Conservation (phyloP, 1,140 invertebrate genomes). For the Diachasmimorpha longicaudata region DNA sequence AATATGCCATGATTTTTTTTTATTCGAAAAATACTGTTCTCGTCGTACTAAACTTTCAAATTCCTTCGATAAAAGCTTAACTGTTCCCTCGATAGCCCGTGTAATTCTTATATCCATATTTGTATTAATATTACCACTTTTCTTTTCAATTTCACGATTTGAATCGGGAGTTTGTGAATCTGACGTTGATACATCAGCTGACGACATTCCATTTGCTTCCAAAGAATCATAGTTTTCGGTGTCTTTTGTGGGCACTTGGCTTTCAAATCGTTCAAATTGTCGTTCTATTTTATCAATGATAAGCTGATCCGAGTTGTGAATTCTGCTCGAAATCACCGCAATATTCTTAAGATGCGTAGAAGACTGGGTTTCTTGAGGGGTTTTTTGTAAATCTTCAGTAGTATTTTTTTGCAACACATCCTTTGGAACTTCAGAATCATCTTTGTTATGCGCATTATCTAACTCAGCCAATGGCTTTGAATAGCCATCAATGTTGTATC, state of each 20-base stretch:
- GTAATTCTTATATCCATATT: conserved; percentile 51
- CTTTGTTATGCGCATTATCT: conserved; percentile 19
- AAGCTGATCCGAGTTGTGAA: neutral
- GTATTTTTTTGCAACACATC: neutral
- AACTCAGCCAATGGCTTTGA: conserved; percentile 22
- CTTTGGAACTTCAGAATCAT: neutral
- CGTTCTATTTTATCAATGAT: neutral
- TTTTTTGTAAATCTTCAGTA: neutral
- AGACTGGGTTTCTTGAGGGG: neutral
- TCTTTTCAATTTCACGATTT: conserved; percentile 16
- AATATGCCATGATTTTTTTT: conserved; percentile 34
- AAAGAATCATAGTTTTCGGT: conserved; percentile 50
- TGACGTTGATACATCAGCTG: conserved; percentile 19
- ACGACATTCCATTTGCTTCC: conserved; percentile 34
- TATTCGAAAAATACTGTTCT: conserved; percentile 50
- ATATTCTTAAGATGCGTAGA: neutral
- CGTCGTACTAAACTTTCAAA: conserved; percentile 54
- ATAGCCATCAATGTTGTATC: conserved; percentile 39
- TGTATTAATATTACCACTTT: conserved; percentile 27
- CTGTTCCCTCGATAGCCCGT: conserved; percentile 55
- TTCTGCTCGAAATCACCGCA: neutral
- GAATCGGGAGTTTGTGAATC: conserved; percentile 24
- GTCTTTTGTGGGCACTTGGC: conserved; percentile 48
- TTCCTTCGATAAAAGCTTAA: conserved; percentile 55
- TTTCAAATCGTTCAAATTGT: conserved; percentile 31